Base-by-base conservation (phyloP, 2,888 invertebrate species). In the Leucania comma region DNA sequence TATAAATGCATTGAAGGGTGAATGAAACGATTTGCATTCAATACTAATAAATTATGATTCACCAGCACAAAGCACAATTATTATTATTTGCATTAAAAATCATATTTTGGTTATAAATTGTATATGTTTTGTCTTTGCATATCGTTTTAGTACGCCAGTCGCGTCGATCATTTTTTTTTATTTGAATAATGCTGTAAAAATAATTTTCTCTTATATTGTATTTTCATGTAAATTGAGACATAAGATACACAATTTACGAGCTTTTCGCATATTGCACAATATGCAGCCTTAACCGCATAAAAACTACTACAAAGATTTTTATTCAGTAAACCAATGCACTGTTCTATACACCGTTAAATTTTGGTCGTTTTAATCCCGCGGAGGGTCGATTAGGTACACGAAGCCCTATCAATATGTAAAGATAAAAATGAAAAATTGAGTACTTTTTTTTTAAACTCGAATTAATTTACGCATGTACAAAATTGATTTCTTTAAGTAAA, bases 41-140 rank as follows among this genome's bases (percentile, higher is more conserved):
- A 60, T 59, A 26, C 22, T 60, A 46, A n/a, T n/a, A n/a, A n/a
- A 77, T 60, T 24, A 35, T 9, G 50, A 60, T 54, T 68, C 32
- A 4, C 32, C 32, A 32, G 54, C 4, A 77, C 32, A 60, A 69
- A 69, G 35, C 50, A 26, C 42, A 70, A 60, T 60, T 54, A 50
- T 50, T 48, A 17, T 9, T 53, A 57, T 60, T 73, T 60, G 70
- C 78, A 73, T 42, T 77, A 56, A 56, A 60, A 54, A 50, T 9
- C 12, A 9, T 56, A 69, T 69, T 76, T 58, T 73, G 26, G 50
- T 68, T 59, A 59, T 9, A 76, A 59, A 76, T 59, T 59, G 48
- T 38, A 46, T 59, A 26, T 22, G 22, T 24, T 59, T 59, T n/a
- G 35, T 14, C 57, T 46, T 57, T 35, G 29, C 24, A 14, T 24